Base-by-base conservation (phyloP, 1,140 invertebrate species). In the Idris sp. region DNA sequence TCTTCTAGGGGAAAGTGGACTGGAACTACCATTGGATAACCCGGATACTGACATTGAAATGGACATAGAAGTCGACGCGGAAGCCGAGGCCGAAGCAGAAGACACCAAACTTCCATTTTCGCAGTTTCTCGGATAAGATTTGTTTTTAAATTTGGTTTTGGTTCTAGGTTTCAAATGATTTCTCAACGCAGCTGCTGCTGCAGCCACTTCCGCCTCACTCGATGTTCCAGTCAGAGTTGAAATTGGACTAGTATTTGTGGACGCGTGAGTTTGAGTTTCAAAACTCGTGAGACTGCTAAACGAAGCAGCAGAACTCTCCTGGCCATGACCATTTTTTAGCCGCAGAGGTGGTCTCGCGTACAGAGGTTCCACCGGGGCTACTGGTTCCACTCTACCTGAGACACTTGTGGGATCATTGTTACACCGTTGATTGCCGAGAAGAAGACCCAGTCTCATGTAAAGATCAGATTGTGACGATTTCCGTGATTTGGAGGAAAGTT, bases 221-320 rank as follows among this genome's bases (percentile, higher is more conserved):
- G 91, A 91, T n/a, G 87, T 87, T 77, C 94, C 94, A 10, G 95
- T 96, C 7, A 96, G 85, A 0, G 95, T 97, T 4, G 95, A 96
- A 58, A 95, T 92, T 11, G 95, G 95, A 84, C 95, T 96, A 3
- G 94, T 95, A 73, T 96, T 96, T 35, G 92, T 92, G 0, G 94
- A 94, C 3, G 91, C 90, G n/a, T 87, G 81, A 6, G 82, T 89
- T 77, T 93, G 91, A 1, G 92, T 91, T 44, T 96, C 94, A 41
- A 93, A 91, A 43, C 93, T 95, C 1, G 92, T 92, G 10, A 95
- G 80, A 0, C 94, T 95, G 13, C 90, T 89, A 67, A 91, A 89
- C 2, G 90, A 91, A n/a, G 88, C 86, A 58, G 89, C 91, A 0
- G 90, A 90, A 41, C 90, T 90, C 25, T 90, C 89, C 16, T 86